Evolutionary conservation across 2,888 invertebrate genomes (phyloP).

Genomic region (Agriotes lineatus): DNA sequence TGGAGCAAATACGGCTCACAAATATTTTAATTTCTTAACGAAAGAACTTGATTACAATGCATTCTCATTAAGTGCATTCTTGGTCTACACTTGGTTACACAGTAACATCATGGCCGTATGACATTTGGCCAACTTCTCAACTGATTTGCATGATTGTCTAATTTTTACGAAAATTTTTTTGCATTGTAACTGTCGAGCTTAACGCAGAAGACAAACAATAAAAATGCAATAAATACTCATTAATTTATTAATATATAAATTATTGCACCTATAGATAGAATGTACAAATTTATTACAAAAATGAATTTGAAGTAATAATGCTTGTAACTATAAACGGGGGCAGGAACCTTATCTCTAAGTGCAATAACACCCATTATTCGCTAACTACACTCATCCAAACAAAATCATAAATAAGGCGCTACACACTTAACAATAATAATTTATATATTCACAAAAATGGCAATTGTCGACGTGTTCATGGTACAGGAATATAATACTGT

Average conservation of each 20-base stretch:
- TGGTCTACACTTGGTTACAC: too few species aligned
- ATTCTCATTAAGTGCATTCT: too few species aligned
- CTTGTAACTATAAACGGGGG: conserved; percentile 55
- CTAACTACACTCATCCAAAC: conserved; percentile 15
- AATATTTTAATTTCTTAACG: too few species aligned
- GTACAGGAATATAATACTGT: neutral
- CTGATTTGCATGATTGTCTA: too few species aligned
- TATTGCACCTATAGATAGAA: neutral
- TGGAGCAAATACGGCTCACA: too few species aligned
- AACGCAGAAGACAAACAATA: neutral
- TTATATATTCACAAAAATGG: conserved; percentile 21
- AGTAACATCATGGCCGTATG: too few species aligned
- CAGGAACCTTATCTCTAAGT: conserved; percentile 43
- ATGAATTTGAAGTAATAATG: conserved; percentile 62
- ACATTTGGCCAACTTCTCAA: too few species aligned
- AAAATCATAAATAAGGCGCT: conserved; percentile 27
- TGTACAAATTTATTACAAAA: conserved; percentile 52
- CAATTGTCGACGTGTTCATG: neutral
- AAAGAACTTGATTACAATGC: too few species aligned
- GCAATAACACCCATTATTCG: conserved; percentile 32
- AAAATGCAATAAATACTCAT: neutral
- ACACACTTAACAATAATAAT: conserved; percentile 38
- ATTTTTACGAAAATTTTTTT: too few species aligned
- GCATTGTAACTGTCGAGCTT: too few species aligned
- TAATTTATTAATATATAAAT: neutral